phyloP scores from a whole-genome alignment of 2,888 invertebrate species.

The Zygogramma bicolorata region DNA sequence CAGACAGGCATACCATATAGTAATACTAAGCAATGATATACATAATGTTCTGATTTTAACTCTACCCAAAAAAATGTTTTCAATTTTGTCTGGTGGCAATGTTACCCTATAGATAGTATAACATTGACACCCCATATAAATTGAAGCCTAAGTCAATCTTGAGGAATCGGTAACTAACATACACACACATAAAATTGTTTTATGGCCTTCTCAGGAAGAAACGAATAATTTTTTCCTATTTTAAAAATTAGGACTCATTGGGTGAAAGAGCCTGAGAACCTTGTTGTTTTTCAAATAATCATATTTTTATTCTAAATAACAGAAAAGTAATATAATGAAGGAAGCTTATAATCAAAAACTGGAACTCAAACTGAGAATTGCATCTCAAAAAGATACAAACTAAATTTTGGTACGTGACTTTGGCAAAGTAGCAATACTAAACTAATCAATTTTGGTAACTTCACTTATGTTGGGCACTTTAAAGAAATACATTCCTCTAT shows the following conservation, averaged over 20 bases:
- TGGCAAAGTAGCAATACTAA: slow-evolving; percentile 4
- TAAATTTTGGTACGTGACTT: slow-evolving; percentile 1
- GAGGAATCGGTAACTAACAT: background rate
- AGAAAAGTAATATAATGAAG: too few species aligned
- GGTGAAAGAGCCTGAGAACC: background rate
- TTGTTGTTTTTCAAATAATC: background rate
- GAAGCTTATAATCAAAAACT: too few species aligned
- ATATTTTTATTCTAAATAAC: too few species aligned
- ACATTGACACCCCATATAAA: slow-evolving; percentile 12
- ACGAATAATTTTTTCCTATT: slow-evolving; percentile 1
- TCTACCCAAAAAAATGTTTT: too few species aligned
- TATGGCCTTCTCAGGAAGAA: slow-evolving; percentile 4
- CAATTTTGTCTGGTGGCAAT: too few species aligned
- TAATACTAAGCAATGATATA: too few species aligned
- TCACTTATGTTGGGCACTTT: too few species aligned
- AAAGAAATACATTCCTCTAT: too few species aligned
- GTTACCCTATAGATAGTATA: background rate
- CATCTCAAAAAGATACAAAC: slow-evolving; percentile 2
- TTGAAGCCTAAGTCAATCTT: slow-evolving; percentile 1
- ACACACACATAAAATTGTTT: background rate
- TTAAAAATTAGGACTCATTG: background rate
- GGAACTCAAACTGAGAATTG: slow-evolving; percentile 5
- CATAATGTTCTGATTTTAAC: too few species aligned
- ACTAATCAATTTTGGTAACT: slow-evolving; percentile 1
- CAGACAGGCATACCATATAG: too few species aligned